Evolutionary conservation across 2,888 invertebrate species (phyloP).

Genomic region (Plebejus anna): DNA sequence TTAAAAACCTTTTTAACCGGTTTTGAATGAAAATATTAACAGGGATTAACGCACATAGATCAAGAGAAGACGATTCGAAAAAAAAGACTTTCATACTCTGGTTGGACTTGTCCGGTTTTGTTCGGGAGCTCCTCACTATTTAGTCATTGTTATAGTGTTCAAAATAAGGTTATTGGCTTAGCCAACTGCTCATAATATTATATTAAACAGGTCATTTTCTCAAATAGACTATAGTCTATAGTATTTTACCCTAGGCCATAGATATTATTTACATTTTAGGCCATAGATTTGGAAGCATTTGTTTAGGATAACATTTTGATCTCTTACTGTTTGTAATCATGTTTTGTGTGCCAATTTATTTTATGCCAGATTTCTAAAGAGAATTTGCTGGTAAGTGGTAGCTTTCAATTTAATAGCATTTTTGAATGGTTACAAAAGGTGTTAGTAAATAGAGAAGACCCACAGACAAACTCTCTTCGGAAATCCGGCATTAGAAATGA

Average conservation of each 20-base stretch:
- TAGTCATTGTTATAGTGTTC: background rate
- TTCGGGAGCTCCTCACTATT: background rate
- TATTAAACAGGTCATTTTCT: background rate
- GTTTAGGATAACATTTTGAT: constrained; percentile 29
- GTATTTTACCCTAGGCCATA: constrained; percentile 13
- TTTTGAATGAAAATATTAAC: too few relatives aligned
- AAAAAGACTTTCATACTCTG: too few relatives aligned
- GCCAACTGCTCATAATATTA: constrained; percentile 17
- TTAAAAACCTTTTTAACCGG: too few relatives aligned
- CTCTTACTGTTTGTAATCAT: constrained; percentile 33
- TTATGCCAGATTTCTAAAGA: background rate
- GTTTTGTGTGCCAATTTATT: constrained; percentile 54
- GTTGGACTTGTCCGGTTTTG: too few relatives aligned
- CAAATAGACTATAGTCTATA: background rate
- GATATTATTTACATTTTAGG: constrained; percentile 6
- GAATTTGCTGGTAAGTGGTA: background rate
- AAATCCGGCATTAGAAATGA: constrained; percentile 17
- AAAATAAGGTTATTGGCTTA: constrained; percentile 8
- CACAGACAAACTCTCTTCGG: background rate
- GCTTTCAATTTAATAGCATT: background rate
- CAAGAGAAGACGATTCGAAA: too few relatives aligned
- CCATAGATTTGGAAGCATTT: constrained; percentile 22
- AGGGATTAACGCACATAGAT: too few relatives aligned
- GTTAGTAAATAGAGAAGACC: background rate
- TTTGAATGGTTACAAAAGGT: background rate